Percentiles rank a stretch among this genome's conserved stretches.
Conservation (phyloP, 2,113 vertebrate genomes). For the Marmota flaviventris region DNA sequence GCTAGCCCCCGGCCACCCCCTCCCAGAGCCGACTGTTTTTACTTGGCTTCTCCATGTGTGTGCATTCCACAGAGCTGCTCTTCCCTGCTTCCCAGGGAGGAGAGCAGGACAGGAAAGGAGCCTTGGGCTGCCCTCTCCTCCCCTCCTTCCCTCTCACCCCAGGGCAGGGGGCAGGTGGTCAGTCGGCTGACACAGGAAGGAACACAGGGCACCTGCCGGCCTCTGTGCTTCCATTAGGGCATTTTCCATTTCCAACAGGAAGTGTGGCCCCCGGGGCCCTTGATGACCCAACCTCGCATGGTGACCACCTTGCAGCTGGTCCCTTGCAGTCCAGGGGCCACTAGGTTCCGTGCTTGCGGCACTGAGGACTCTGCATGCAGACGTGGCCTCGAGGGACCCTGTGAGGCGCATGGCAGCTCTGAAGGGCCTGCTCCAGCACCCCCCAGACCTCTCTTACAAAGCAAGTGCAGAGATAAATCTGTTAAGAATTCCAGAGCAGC, state of each 20-base stretch:
- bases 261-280: neutral
- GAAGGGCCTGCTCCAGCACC: neutral
- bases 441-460: neutral
- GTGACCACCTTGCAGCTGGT: neutral
- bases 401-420: accelerated
- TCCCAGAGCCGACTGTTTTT: neutral
- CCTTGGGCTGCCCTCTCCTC: neutral
- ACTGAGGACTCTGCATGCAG: neutral
- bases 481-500: neutral
- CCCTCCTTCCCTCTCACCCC: neutral
- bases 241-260: neutral
- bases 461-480: neutral
- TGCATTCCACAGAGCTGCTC: neutral
- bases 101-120: neutral
- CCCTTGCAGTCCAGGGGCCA: neutral
- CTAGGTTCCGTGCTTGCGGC: neutral
- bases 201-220: neutral
- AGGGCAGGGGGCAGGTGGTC: neutral
- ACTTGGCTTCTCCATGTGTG: neutral
- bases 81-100: neutral
- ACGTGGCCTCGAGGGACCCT: neutral
- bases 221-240: neutral
- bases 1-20: neutral
- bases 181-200: neutral
- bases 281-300: neutral